Evolutionary conservation across 1,140 invertebrate genomes (phyloP).

Genomic region (Triops cancriformis): DNA sequence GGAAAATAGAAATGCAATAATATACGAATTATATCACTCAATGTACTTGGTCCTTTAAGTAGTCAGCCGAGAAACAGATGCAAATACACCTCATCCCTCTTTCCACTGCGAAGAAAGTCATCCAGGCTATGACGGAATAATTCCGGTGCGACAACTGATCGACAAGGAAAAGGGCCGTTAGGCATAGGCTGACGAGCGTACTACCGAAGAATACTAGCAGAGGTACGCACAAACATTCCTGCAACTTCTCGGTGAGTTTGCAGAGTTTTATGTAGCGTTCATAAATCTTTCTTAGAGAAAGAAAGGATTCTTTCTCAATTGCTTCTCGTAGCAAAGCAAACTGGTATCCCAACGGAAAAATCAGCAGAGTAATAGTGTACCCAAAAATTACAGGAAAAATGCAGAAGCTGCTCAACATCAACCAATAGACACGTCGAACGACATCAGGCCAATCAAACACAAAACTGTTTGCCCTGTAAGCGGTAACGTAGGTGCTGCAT

Average conservation of each 20-base stretch:
- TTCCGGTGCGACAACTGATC: background rate
- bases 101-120: background rate
- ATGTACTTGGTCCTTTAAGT: background rate
- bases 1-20: background rate
- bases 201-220: background rate
- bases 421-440: background rate
- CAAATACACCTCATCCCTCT: background rate
- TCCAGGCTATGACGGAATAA: background rate
- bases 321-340: background rate
- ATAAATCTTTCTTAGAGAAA: background rate
- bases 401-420: background rate
- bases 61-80: background rate
- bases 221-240: background rate
- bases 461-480: background rate
- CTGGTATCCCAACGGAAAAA: background rate
- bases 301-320: background rate
- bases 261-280: background rate
- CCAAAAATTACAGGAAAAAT: background rate
- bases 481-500: no score
- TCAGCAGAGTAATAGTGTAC: background rate
- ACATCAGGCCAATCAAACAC: background rate
- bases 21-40: background rate
- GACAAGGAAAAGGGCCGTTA: background rate
- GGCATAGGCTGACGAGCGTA: background rate
- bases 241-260: background rate